phyloP scores from a whole-genome alignment of 1,140 invertebrate species.

The Formica exsecta region DNA sequence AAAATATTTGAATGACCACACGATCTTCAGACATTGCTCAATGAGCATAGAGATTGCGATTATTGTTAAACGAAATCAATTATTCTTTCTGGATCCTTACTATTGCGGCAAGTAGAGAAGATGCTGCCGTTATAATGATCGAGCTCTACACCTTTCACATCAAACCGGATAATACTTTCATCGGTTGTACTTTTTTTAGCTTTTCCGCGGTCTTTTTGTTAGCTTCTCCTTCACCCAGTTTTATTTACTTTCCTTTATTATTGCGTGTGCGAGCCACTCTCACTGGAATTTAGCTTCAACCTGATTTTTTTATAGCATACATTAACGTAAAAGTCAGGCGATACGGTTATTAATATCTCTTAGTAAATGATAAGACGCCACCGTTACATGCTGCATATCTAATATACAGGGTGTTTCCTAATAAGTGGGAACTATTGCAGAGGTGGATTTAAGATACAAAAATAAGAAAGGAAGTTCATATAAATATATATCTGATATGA shows the following conservation, averaged over 20 bases:
- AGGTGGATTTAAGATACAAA: no score
- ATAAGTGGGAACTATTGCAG: no score
- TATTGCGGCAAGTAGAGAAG: conserved; percentile 33
- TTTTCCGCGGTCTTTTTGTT: conserved; percentile 70
- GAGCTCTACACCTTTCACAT: conserved; percentile 76
- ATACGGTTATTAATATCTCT: conserved; percentile 38
- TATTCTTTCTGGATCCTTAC: not conserved
- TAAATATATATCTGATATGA: no score
- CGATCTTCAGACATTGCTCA: not conserved
- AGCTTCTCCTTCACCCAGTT: conserved; percentile 70
- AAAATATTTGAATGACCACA: not conserved
- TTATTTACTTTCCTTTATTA: conserved; percentile 76
- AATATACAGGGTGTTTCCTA: not conserved
- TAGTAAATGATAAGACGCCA: not conserved
- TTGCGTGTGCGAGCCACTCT: conserved; percentile 64
- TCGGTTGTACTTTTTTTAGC: conserved; percentile 69
- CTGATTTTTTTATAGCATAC: conserved; percentile 34
- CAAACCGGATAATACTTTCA: conserved; percentile 78
- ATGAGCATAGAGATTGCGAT: not conserved
- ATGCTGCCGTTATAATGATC: conserved; percentile 56
- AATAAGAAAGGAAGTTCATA: no score
- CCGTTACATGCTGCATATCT: not conserved
- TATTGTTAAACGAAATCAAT: conserved; percentile 15
- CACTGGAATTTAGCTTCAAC: conserved; percentile 59
- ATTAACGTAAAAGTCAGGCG: conserved; percentile 12